Evolutionary conservation across 2,113 vertebrate species (phyloP), one percentile per base, ranked within the genome.

Genomic region (Cebus imitator): DNA sequence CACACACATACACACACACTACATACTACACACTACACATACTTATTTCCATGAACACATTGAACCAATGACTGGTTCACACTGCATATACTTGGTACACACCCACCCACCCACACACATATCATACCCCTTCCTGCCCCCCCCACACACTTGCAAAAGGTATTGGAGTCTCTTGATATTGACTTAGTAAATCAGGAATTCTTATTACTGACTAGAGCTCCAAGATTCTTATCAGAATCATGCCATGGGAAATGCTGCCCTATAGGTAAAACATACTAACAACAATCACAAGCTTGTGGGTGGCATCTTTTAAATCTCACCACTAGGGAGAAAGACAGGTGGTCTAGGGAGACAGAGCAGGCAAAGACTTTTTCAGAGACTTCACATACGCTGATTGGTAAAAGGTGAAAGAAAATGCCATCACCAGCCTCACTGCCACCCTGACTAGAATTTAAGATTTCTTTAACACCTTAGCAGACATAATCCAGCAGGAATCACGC

Each of bases 361-460:
- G 50, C 14, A 57, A 35, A 30, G 79, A 85, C 40, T 90, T 68
- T 83, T 91, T 91, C 87, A 68, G 57, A 92, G 35, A 37, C 25
- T 68, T 91, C 61, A 25, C 32, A 85, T 90, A 61, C 70, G 70
- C 89, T 66, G 50, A 73, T 91, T 83, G 30, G 84, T 82, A 85
- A 93, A 86, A 95, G 72, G 82, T 64, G 70, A 96, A 84, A 32
- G 48, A 85, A 95, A 90, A 84, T 61, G 88, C 43, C 55, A 90
- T 52, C 32, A 27, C 25, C 61, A 64, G 57, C 45, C 79, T 76
- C 64, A 11, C 21, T 9, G 72, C 87, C 55, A 32, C 68, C 68
- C 91, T 84, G 61, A 52, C 88, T 90, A 16, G 70, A 92, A 57
- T 1, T 1, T 57, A 84, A 92, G 88, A 92, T 87, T 73, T 87